Conservation (phyloP, 2,888 invertebrate genomes). For the Nephrotoma appendiculata region DNA sequence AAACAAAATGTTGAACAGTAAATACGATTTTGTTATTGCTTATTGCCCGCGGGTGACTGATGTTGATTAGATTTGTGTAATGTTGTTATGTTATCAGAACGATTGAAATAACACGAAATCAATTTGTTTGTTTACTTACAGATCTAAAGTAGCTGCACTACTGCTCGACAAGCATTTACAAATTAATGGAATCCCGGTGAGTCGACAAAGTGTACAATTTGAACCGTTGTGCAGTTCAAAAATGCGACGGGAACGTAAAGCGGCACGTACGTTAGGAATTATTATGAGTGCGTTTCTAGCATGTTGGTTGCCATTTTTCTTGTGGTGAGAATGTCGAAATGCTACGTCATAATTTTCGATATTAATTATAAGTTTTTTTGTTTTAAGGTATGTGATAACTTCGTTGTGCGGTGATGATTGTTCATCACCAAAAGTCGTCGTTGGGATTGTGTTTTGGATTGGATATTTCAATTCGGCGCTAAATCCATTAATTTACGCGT, state of each 20-base stretch:
- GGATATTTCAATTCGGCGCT: constrained; percentile 96
- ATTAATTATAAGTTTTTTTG: constrained; percentile 14
- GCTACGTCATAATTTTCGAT: background rate
- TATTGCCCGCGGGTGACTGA: background rate
- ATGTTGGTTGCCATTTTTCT: constrained; percentile 92
- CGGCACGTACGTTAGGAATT: constrained; percentile 86
- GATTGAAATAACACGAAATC: background rate
- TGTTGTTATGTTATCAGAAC: background rate
- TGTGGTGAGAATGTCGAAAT: constrained; percentile 49
- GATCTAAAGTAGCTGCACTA: constrained; percentile 78
- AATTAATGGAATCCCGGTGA: constrained; percentile 75
- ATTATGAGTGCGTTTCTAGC: constrained; percentile 92
- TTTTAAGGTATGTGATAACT: constrained; percentile 71
- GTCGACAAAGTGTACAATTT: constrained; percentile 48
- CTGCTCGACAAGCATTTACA: constrained; percentile 77
- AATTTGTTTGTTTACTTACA: constrained; percentile 27
- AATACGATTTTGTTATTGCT: background rate
- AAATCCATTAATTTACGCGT: constrained; percentile 94
- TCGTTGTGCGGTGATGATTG: constrained; percentile 63
- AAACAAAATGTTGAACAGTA: background rate
- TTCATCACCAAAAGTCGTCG: constrained; percentile 70
- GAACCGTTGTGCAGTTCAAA: constrained; percentile 68
- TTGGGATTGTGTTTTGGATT: constrained; percentile 89
- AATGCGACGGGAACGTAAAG: constrained; percentile 79
- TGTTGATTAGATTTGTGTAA: background rate